Conservation (phyloP, 1,140 invertebrate genomes). For the Euwallacea similis region DNA sequence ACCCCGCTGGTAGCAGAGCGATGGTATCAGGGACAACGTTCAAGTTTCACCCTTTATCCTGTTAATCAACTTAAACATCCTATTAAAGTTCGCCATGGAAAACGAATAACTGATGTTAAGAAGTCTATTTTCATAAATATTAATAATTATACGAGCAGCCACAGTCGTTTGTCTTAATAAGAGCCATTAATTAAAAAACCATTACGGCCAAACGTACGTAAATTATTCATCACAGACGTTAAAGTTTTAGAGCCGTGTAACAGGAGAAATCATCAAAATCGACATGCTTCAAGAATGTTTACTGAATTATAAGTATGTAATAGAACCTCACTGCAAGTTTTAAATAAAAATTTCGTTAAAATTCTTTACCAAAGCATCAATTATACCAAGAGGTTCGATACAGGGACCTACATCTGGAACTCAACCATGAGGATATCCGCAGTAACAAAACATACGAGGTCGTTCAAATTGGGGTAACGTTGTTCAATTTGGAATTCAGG, state of each 20-base stretch:
- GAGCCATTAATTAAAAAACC: conserved; percentile 15
- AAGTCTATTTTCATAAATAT: conserved; percentile 17
- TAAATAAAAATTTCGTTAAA: too few species aligned
- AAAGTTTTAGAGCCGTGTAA: conserved; percentile 3
- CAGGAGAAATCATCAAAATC: too few species aligned
- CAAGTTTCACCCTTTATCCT: conserved; percentile 4
- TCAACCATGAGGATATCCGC: too few species aligned
- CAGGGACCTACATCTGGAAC: too few species aligned
- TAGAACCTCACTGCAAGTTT: too few species aligned
- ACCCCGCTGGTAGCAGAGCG: neutral
- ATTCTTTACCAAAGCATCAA: too few species aligned
- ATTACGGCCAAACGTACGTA: conserved; percentile 2
- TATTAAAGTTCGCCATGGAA: conserved; percentile 4
- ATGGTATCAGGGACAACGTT: conserved; percentile 1
- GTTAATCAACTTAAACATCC: conserved; percentile 10
- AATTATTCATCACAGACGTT: conserved; percentile 11
- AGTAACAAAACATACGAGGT: too few species aligned
- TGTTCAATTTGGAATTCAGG: too few species aligned
- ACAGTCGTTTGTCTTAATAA: conserved; percentile 9
- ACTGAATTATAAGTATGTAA: too few species aligned
- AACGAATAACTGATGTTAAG: conserved; percentile 9
- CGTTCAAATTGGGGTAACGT: too few species aligned
- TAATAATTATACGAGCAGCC: neutral
- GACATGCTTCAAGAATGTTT: too few species aligned
- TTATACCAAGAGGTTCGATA: too few species aligned